phyloP scores from a whole-genome alignment of 1,140 invertebrate genomes.

The Physella acuta region DNA sequence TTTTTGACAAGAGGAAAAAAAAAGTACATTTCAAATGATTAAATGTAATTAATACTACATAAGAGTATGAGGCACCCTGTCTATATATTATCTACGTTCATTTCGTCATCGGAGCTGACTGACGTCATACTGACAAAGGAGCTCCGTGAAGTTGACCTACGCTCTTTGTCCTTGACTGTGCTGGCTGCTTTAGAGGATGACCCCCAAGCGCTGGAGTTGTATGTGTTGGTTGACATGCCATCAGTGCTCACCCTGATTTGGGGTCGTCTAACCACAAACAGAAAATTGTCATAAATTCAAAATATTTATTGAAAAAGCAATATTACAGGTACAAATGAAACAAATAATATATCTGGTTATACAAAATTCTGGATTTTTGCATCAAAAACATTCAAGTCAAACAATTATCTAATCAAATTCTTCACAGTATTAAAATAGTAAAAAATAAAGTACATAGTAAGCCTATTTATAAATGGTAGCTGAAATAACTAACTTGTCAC shows the following conservation, averaged over 20 bases:
- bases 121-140: slow-evolving; percentile 45
- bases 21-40: neutral
- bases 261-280: neutral
- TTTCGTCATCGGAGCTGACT: slow-evolving; percentile 48
- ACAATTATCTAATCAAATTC: too few relatives aligned
- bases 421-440: too few relatives aligned
- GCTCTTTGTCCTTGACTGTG: slow-evolving; percentile 32
- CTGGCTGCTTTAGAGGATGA: slow-evolving; percentile 35
- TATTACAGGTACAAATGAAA: too few relatives aligned
- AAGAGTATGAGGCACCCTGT: neutral
- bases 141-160: slow-evolving; percentile 32
- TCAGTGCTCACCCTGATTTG: slow-evolving; percentile 40
- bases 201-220: slow-evolving; percentile 51
- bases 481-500: too few relatives aligned
- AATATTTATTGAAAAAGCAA: too few relatives aligned
- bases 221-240: slow-evolving; percentile 47
- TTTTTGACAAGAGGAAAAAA: neutral
- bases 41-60: neutral
- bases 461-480: too few relatives aligned
- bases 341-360: too few relatives aligned
- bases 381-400: too few relatives aligned
- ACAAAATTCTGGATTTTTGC: too few relatives aligned
- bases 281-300: too few relatives aligned
- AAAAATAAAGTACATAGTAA: too few relatives aligned
- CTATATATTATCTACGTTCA: slow-evolving; percentile 44